Conservation (phyloP, 2,113 vertebrate species). For the Syrrhaptes paradoxus region DNA sequence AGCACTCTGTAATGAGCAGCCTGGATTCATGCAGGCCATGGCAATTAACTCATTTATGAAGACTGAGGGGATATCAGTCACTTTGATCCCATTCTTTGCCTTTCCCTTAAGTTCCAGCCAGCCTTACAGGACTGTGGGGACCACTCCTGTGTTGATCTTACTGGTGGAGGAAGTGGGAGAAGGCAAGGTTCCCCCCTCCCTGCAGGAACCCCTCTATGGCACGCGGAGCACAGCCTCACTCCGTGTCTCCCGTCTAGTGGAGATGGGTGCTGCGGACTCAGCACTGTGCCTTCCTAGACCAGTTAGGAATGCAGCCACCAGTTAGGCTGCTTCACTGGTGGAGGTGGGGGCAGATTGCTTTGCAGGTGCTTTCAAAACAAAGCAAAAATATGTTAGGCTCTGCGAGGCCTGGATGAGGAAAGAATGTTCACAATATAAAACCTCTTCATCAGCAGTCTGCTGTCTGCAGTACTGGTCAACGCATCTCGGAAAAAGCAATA, state of each 20-base stretch:
- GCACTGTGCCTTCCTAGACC: background rate
- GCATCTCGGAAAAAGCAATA: background rate
- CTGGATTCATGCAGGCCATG: background rate
- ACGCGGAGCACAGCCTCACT: rapidly evolving
- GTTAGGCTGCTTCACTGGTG: background rate
- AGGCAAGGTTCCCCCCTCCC: background rate
- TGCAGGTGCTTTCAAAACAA: background rate
- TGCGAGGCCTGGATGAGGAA: background rate
- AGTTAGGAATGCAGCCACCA: background rate
- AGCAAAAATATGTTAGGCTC: background rate
- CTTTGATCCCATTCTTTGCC: background rate
- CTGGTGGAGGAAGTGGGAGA: background rate
- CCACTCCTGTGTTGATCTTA: background rate
- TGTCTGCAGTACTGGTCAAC: background rate
- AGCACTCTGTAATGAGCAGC: background rate
- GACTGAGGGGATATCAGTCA: background rate
- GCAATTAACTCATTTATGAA: background rate
- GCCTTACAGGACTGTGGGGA: background rate
- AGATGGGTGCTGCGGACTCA: background rate
- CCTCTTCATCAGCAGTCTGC: background rate
- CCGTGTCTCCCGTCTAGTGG: rapidly evolving
- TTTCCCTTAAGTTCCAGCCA: background rate
- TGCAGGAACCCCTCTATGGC: background rate
- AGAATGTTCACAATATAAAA: background rate
- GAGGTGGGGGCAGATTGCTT: background rate